Evolutionary conservation across 2,888 invertebrate genomes (phyloP).

Genomic region (Micoletzkya japonica): DNA sequence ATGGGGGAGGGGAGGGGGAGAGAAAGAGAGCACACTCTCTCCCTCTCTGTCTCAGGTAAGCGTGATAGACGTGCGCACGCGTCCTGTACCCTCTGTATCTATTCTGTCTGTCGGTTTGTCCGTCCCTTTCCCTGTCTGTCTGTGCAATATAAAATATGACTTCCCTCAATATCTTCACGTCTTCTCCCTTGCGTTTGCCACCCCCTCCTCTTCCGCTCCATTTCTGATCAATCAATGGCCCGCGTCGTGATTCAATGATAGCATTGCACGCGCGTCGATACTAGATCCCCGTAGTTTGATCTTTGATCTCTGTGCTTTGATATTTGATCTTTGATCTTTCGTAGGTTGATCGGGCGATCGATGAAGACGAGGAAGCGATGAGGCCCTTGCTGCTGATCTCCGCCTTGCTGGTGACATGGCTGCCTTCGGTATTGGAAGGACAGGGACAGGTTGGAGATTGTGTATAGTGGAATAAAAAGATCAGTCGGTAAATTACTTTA

Average conservation of each 20-base stretch:
- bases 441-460: conserved; percentile 29
- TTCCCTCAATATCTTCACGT: no score
- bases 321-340: neutral
- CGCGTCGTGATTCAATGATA: no score
- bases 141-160: no score
- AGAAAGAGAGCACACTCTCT: no score
- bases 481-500: no score
- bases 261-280: no score
- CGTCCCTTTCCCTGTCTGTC: conserved; percentile 2
- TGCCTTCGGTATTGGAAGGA: conserved; percentile 9
- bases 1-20: no score
- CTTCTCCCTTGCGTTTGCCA: neutral
- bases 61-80: no score
- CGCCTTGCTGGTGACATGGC: conserved; percentile 15
- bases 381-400: conserved; percentile 11
- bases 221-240: neutral
- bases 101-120: conserved; percentile 9
- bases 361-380: conserved; percentile 13
- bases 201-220: neutral
- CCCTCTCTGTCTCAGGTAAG: no score
- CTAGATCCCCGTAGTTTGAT: no score
- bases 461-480: no score
- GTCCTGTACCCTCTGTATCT: no score
- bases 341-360: neutral
- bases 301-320: neutral